phyloP scores from a whole-genome alignment of 1,140 invertebrate genomes.

The Heliconius himera region DNA sequence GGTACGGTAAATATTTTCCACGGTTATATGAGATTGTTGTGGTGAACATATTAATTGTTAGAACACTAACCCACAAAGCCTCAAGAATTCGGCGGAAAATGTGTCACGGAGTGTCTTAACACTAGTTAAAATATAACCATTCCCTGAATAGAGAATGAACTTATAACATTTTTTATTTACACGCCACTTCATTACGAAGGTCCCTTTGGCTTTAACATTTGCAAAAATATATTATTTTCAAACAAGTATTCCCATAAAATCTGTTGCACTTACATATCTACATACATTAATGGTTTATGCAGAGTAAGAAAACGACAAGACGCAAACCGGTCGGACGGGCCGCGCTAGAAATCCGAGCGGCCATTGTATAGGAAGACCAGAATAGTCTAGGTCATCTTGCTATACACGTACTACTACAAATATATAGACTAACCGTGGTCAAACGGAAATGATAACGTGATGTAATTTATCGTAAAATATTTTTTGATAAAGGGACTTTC shows the following conservation, averaged over 20 bases:
- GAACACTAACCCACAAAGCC: too few species aligned
- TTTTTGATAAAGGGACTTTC: neutral
- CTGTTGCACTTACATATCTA: conserved; percentile 8
- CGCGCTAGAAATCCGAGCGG: conserved; percentile 56
- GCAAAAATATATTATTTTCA: neutral
- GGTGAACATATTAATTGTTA: too few species aligned
- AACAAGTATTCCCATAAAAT: conserved; percentile 26
- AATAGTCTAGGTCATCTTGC: conserved; percentile 47
- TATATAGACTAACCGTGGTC: neutral
- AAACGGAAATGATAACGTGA: too few species aligned
- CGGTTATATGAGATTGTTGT: too few species aligned
- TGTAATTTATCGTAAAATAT: neutral
- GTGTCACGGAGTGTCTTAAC: too few species aligned
- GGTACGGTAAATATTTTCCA: too few species aligned
- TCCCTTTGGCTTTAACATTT: too few species aligned
- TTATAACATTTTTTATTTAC: too few species aligned
- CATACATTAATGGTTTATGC: conserved; percentile 25
- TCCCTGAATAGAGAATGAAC: too few species aligned
- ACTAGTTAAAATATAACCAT: too few species aligned
- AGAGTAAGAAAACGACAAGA: conserved; percentile 41
- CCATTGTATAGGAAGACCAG: conserved; percentile 50
- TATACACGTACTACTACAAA: neutral
- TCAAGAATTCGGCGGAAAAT: too few species aligned
- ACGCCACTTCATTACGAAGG: too few species aligned
- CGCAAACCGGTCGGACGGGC: conserved; percentile 51